phyloP scores from a whole-genome alignment of 2,797 vertebrate genomes.

The Rhynchonycteris naso region DNA sequence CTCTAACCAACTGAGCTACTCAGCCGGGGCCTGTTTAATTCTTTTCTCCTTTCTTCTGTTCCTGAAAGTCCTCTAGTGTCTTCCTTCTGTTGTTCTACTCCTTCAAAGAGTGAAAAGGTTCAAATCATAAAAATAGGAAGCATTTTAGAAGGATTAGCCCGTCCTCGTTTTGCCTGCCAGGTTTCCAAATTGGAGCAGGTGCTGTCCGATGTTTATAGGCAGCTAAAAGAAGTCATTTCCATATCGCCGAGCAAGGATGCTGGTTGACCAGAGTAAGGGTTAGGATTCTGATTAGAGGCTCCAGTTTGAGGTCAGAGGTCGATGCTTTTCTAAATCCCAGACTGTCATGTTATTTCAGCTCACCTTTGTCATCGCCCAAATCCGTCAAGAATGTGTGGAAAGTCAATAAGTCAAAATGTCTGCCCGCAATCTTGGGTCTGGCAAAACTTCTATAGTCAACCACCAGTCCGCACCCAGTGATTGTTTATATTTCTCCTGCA shows the following conservation, averaged over 20 bases:
- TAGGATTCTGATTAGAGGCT: slow-evolving; percentile 54
- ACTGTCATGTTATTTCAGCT: slow-evolving; percentile 32
- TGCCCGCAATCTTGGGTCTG: not conserved
- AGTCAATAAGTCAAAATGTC: slow-evolving; percentile 42
- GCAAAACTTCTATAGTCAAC: slow-evolving; percentile 45
- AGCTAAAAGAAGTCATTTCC: slow-evolving; percentile 48
- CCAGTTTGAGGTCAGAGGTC: slow-evolving; percentile 56
- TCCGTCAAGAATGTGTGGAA: slow-evolving; percentile 59
- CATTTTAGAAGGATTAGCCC: not conserved
- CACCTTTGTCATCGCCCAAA: slow-evolving; percentile 1
- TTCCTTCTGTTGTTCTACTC: not conserved
- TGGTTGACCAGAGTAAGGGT: not conserved
- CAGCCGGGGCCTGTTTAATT: not conserved
- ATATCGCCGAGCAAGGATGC: not conserved
- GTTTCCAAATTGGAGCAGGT: slow-evolving; percentile 50
- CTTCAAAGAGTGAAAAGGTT: slow-evolving; percentile 25
- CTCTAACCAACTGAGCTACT: too few relatives aligned
- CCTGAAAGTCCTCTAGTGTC: not conserved
- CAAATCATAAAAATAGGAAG: slow-evolving; percentile 40
- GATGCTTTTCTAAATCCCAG: slow-evolving; percentile 19
- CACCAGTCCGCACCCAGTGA: slow-evolving; percentile 19
- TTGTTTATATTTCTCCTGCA: slow-evolving; percentile 51
- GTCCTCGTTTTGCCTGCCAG: slow-evolving; percentile 60
- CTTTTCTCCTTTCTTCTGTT: slow-evolving; percentile 9
- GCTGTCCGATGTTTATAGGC: slow-evolving; percentile 4